Percentiles rank a stretch among this genome's conserved stretches.
Conservation (phyloP, 2,888 invertebrate genomes). For the Caenorhabditis japonica region DNA sequence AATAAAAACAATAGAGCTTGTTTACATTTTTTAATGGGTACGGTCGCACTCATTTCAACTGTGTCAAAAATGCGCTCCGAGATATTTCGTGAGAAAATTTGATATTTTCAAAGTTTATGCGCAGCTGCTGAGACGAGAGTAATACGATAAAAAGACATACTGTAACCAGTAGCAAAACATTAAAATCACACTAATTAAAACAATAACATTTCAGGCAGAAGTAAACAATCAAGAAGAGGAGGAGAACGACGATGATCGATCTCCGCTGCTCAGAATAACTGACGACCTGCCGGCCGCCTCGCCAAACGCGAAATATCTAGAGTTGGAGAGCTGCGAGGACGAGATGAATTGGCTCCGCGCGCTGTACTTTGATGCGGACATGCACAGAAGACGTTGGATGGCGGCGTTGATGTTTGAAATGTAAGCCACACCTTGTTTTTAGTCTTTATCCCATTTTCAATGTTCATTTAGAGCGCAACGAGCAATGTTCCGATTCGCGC, state of each 20-base stretch:
- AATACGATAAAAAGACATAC: too few species aligned
- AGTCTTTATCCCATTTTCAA: too few species aligned
- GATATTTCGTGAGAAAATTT: too few species aligned
- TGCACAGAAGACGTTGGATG: slow-evolving; percentile 33
- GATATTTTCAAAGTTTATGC: too few species aligned
- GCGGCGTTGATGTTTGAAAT: slow-evolving; percentile 23
- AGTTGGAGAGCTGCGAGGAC: slow-evolving; percentile 11
- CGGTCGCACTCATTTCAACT: too few species aligned
- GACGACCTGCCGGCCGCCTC: neutral
- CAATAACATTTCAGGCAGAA: too few species aligned
- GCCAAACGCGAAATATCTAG: neutral
- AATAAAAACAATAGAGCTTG: too few species aligned
- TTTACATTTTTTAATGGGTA: too few species aligned
- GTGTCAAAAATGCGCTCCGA: too few species aligned
- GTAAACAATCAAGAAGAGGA: slow-evolving; percentile 11
- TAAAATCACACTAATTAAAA: too few species aligned
- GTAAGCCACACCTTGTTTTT: neutral
- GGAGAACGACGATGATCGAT: slow-evolving; percentile 10
- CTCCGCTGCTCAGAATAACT: slow-evolving; percentile 1
- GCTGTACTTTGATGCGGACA: slow-evolving; percentile 20
- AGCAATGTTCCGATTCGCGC: slow-evolving; percentile 23
- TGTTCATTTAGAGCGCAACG: slow-evolving; percentile 24
- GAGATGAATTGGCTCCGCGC: slow-evolving; percentile 27
- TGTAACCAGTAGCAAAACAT: too few species aligned
- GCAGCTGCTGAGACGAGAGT: too few species aligned